Evolutionary conservation across 2,888 invertebrate genomes (phyloP).

Genomic region (Hyppa rectilinea): DNA sequence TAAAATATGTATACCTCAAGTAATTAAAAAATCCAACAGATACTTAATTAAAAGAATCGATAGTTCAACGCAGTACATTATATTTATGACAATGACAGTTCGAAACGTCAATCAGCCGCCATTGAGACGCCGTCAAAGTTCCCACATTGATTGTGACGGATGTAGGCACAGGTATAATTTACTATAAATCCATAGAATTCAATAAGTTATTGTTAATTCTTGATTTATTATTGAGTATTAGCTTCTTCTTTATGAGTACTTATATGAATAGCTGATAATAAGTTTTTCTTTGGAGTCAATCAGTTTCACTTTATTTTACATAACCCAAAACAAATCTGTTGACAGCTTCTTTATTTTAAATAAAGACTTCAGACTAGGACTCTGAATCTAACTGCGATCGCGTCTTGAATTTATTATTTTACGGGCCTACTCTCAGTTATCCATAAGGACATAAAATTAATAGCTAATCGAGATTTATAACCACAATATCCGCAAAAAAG

Average conservation of each 20-base stretch:
- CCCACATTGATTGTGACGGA: slow-evolving; percentile 46
- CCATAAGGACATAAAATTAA: slow-evolving; percentile 12
- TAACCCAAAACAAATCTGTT: not conserved
- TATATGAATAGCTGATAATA: not conserved
- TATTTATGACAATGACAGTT: slow-evolving; percentile 39
- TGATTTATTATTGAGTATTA: slow-evolving; percentile 37
- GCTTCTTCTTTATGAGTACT: not conserved
- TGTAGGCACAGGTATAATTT: slow-evolving; percentile 35
- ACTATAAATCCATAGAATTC: slow-evolving; percentile 18
- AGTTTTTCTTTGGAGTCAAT: not conserved
- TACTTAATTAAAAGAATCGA: slow-evolving; percentile 40
- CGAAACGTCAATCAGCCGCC: slow-evolving; percentile 56
- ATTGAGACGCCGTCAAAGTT: slow-evolving; percentile 51
- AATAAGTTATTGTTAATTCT: slow-evolving; percentile 28
- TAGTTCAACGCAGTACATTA: slow-evolving; percentile 24
- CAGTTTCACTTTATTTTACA: too few species aligned
- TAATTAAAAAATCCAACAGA: slow-evolving; percentile 43
- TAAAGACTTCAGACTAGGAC: not conserved
- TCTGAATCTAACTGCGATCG: not conserved
- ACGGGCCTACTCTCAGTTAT: not conserved
- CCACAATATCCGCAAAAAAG: slow-evolving; percentile 40
- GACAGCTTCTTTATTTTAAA: not conserved
- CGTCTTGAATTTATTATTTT: not conserved
- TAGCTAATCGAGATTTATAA: slow-evolving; percentile 18
- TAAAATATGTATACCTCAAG: slow-evolving; percentile 18